Evolutionary conservation across 2,888 invertebrate genomes (phyloP).

Genomic region (Ophion ventricosus): DNA sequence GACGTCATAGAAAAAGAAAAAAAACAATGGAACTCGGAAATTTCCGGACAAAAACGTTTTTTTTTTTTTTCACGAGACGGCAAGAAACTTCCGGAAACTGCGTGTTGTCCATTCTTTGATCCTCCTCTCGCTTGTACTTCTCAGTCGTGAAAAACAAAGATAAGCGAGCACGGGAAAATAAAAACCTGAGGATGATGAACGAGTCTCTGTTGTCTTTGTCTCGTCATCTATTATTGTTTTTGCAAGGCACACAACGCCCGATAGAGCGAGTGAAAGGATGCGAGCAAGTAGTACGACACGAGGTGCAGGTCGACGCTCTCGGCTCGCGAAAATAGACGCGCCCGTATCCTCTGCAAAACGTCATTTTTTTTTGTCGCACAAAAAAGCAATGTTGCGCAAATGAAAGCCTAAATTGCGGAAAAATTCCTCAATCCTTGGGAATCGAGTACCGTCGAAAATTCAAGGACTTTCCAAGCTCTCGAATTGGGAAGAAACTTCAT

Average conservation of each 20-base stretch:
- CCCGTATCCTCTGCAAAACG: background rate
- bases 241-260: background rate
- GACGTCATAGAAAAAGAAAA: background rate
- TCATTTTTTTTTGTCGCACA: background rate
- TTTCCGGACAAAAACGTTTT: background rate
- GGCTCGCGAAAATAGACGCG: constrained; percentile 16
- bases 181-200: constrained; percentile 32
- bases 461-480: no score
- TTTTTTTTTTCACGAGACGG: background rate
- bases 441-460: no score
- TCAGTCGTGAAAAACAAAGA: constrained; percentile 8
- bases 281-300: constrained; percentile 50
- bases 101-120: constrained; percentile 22
- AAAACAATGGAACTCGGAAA: constrained; percentile 5
- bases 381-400: background rate
- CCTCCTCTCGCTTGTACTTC: background rate
- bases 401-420: background rate
- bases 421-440: background rate
- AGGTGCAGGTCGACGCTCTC: constrained; percentile 49
- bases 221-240: constrained; percentile 44
- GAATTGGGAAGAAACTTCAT: no score
- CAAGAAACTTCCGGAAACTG: background rate
- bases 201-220: constrained; percentile 45
- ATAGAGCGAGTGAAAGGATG: constrained; percentile 5
- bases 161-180: background rate